phyloP scores from a whole-genome alignment of 2,888 invertebrate genomes.

The Callyntrura guangdongensis region DNA sequence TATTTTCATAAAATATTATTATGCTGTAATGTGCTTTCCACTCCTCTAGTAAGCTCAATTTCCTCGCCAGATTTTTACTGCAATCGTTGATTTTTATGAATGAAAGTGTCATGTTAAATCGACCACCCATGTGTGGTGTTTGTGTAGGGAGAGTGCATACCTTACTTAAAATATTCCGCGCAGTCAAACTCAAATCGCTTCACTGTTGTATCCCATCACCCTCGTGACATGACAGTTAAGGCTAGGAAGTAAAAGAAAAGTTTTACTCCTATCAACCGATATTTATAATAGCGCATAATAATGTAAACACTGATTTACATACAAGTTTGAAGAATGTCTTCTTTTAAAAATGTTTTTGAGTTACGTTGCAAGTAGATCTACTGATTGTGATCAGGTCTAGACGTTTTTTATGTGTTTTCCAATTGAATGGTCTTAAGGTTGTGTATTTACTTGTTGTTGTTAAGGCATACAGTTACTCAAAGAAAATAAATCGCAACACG shows the following conservation, averaged over 20 bases:
- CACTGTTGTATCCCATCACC: slow-evolving; percentile 7
- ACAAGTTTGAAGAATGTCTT: too few species aligned
- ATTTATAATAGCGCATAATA: background rate
- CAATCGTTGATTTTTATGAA: slow-evolving; percentile 69
- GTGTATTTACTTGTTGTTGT: too few species aligned
- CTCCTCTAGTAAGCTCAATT: slow-evolving; percentile 6
- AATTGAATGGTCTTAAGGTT: too few species aligned
- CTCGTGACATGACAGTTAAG: slow-evolving; percentile 49
- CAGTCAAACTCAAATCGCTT: slow-evolving; percentile 22
- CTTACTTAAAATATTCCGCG: background rate
- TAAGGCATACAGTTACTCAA: too few species aligned
- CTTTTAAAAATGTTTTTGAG: too few species aligned
- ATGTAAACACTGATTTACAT: too few species aligned
- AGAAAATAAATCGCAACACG: too few species aligned
- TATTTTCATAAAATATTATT: slow-evolving; percentile 46
- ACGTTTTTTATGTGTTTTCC: too few species aligned
- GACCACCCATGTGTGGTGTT: slow-evolving; percentile 72
- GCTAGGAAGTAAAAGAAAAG: slow-evolving; percentile 1
- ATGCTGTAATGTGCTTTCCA: slow-evolving; percentile 27
- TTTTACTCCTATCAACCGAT: slow-evolving; percentile 11
- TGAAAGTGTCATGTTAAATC: slow-evolving; percentile 72
- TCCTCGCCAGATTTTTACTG: slow-evolving; percentile 33
- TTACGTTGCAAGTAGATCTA: too few species aligned
- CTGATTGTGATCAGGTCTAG: too few species aligned
- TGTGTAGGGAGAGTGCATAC: slow-evolving; percentile 17